Base-by-base conservation (phyloP, 2,888 invertebrate species). In the Cantharis nigra region DNA sequence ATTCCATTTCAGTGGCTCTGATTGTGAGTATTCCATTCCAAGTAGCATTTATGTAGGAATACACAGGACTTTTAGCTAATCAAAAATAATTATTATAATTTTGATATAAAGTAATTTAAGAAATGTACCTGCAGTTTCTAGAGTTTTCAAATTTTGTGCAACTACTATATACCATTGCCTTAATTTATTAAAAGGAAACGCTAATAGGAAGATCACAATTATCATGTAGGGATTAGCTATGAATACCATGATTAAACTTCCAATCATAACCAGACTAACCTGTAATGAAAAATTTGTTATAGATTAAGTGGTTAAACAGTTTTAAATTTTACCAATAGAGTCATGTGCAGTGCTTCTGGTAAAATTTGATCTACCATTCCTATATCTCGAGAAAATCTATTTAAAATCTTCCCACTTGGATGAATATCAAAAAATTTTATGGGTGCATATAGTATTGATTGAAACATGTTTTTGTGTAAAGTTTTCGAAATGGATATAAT, bases 371-470 rank as follows among this genome's bases (percentile, higher is more conserved):
- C 92, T 83, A 92, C 90, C 0, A 90, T 88, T 0, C 91, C 94
- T 84, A 93, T 91, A 84, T 95, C 95, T 86, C 94, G 95, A 0
- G 95, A 93, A 86, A 95, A 95, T 71, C 95, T 89, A 87, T 95
- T 95, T 33, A 95, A 87, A 81, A 95, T 92, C 76, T 87, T 88
- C 91, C 95, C 95, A 77, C 94, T 93, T 0, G 96, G 94, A 89
- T 97, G 97, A 0, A 90, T 92, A 83, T 97, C 95, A 7, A 86
- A 97, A 98, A 98, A 98, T 14, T 92, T 88, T 92, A 97, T 95
- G 0, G 94, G 93, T 0, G 95, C 92, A 80, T 93, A 90, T 7
- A 97, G 89, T 84, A 97, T 91, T 70, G 94, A 92, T 67, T 91
- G 89, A 87, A 97, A 97, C 96, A 97, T 97, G 13, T 90, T 90